These are phyloP conservation scores for Thereuonema tuberculata DNA, from an alignment of 1,140 invertebrate species.

Conservation along the genomic window DNA sequence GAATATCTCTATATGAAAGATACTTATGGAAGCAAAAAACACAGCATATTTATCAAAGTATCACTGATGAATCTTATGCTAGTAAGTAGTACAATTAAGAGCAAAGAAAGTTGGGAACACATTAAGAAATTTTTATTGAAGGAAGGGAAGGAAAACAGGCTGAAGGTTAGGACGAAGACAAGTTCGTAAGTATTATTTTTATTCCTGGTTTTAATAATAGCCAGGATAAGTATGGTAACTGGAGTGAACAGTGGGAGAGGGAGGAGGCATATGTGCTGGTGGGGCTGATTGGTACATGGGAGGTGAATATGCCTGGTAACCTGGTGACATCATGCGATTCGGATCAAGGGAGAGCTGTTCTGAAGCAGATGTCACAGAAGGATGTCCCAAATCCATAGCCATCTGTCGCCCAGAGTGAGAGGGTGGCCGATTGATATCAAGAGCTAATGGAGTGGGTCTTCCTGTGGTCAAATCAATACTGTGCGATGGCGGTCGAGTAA, in stretches of 20 bases:
- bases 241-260: neutral
- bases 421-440: neutral
- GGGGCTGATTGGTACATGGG: constrained; percentile 1
- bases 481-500: neutral
- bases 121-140: neutral
- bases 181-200: neutral
- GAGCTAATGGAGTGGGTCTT: neutral
- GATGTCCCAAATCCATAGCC: neutral
- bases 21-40: neutral
- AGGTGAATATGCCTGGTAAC: constrained; percentile 2
- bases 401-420: neutral
- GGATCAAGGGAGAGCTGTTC: neutral
- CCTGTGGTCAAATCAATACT: neutral
- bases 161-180: no score
- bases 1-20: no score
- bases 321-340: neutral
- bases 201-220: neutral
- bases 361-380: no score
- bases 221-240: constrained; percentile 1
- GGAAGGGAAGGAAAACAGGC: no score
- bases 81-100: neutral
- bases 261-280: constrained; percentile 1
- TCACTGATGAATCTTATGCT: neutral
- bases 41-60: neutral
- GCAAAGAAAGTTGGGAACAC: neutral